phyloP scores from a whole-genome alignment of 1,140 invertebrate species.

The Lordiphosa collinella region DNA sequence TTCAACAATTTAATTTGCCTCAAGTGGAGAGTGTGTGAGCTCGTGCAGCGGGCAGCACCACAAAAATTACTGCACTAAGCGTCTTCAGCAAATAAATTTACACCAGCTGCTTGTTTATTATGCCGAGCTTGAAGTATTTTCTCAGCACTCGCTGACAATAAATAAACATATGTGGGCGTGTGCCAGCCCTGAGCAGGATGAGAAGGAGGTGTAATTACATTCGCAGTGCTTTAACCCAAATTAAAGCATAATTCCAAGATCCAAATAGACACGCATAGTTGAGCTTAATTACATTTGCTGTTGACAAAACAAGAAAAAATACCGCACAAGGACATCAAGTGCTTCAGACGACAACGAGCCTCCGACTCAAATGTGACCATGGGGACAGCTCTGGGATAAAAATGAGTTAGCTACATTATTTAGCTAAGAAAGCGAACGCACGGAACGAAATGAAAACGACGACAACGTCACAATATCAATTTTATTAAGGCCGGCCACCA shows the following conservation, averaged over 20 bases:
- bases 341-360: conserved; percentile 42
- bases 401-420: conserved; percentile 73
- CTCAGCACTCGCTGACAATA: conserved; percentile 37
- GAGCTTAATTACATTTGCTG: conserved; percentile 59
- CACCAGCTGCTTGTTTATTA: conserved; percentile 55
- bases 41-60: conserved; percentile 34
- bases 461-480: conserved; percentile 32
- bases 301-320: conserved; percentile 53
- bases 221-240: conserved; percentile 56
- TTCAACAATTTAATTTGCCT: conserved; percentile 70
- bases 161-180: conserved; percentile 51
- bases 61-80: conserved; percentile 50
- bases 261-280: conserved; percentile 21
- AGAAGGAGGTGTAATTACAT: conserved; percentile 50
- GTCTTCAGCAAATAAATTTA: conserved; percentile 41
- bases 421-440: conserved; percentile 8
- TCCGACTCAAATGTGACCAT: conserved; percentile 44
- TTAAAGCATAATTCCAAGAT: conserved; percentile 57
- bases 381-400: conserved; percentile 48
- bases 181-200: background rate
- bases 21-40: conserved; percentile 26
- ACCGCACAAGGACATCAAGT: conserved; percentile 39
- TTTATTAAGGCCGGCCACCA: conserved; percentile 31
- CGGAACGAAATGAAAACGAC: conserved; percentile 17
- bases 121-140: conserved; percentile 52